Evolutionary conservation across 2,113 vertebrate species (phyloP), one percentile per base, ranked within the genome.

Genomic region (Hypocryptadius cinnamomeus): DNA sequence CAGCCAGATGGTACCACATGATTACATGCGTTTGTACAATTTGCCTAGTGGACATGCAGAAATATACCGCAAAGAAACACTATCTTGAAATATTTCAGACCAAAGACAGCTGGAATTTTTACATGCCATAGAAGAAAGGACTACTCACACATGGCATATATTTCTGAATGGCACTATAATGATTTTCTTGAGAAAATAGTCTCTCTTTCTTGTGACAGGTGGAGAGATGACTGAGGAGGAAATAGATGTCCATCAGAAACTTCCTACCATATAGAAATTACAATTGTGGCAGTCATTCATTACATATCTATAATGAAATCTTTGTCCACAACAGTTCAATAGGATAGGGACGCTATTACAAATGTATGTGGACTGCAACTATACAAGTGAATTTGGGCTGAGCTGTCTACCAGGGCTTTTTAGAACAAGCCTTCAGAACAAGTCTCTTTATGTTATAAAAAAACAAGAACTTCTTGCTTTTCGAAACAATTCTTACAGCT

Each of bases 131-230:
- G 23, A 39, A 68, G 17, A 23, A 71, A 65, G 70, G 10, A 33
- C 28, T 68, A 35, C 11, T 56, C 13, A 72, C 0, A 0, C 11
- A 33, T 21, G 8, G 33, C 19, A 0, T 74, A 2, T 42, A 24
- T 66, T 87, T 93, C 28, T 87, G 60, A 79, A 30, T 30, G 25
- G 15, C 39, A 7, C 57, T 85, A 11, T 3, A 63, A 57, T 40
- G 1, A 60, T 72, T 71, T 72, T 51, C 27, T 57, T 92, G 48
- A 69, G 87, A 81, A 90, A 84, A 73, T 71, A n/a, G 4, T 56
- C 8, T 77, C 13, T 79, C 17, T 59, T 65, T 28, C 10, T 74
- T 44, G 11, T 42, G 35, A 21, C 57, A 83, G 53, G 5, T 39
- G 60, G 69, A 47, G 18, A 28, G 9, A 30, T 92, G 39, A 53